Conservation (phyloP, 2,113 vertebrate genomes). For the Corynorhinus townsendii region DNA sequence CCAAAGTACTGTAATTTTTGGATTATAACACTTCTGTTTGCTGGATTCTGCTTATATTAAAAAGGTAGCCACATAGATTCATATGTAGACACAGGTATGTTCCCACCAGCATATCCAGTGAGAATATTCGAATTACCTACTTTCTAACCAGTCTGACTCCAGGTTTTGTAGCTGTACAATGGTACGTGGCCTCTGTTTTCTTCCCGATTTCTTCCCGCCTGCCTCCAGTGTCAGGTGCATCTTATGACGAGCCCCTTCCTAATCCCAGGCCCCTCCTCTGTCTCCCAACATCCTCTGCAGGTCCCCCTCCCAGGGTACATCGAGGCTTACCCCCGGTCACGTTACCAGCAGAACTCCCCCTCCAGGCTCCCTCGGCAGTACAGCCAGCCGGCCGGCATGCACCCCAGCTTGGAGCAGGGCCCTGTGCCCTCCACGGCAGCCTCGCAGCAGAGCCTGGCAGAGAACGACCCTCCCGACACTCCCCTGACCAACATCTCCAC, state of each 20-base stretch:
- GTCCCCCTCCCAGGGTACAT: constrained; percentile 95
- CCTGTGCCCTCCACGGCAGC: constrained; percentile 80
- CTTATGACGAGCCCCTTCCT: background rate
- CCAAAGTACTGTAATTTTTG: background rate
- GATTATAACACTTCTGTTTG: background rate
- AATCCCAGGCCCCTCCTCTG: background rate
- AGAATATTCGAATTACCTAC: background rate
- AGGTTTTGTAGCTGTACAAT: background rate
- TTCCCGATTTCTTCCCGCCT: background rate
- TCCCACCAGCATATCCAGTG: background rate
- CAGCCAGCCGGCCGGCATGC: constrained; percentile 84
- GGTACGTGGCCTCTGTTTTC: background rate
- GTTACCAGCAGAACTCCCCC: constrained; percentile 90
- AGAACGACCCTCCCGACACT: constrained; percentile 84
- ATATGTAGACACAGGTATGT: background rate
- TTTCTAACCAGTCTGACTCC: background rate
- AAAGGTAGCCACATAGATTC: background rate
- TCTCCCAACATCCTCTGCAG: constrained; percentile 76
- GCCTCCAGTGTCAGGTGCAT: background rate
- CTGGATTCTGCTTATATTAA: background rate
- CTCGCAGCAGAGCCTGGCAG: constrained; percentile 90
- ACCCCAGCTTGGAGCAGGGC: constrained; percentile 84
- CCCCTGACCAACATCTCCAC: constrained; percentile 95
- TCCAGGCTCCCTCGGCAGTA: constrained; percentile 90
- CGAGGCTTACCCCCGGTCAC: constrained; percentile 93